Evolutionary conservation across 2,888 invertebrate genomes (phyloP), one percentile per base, ranked within the genome.

Genomic region (Disparrhopalites patrizii): DNA sequence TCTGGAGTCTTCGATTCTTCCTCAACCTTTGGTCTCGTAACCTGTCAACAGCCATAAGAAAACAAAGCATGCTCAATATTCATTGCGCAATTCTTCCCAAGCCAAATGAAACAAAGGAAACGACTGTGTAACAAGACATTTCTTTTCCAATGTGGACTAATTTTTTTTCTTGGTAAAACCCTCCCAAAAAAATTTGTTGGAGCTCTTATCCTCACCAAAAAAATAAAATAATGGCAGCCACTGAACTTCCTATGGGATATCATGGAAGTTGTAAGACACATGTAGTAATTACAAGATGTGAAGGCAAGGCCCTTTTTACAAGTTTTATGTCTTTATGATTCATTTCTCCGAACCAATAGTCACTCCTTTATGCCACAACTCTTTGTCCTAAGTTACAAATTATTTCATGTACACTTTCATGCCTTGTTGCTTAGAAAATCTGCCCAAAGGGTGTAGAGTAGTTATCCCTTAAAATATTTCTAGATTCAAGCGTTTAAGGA

Each of bases 1-100:
- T 62, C 62, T 36, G 62, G 54, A 62, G 62, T 54, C 52, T 27
- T 62, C 28, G 36, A 40, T 38, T 28, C 62, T n/a, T 52, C 54
- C 38, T 54, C 20, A 28, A 47, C 47, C 25, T 47, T 20, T 23
- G 66, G 61, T n/a, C 40, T 47, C 23, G 51, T n/a, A n/a, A n/a
- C 28, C 60, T 61, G 50, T 47, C 33, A 55, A 62, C 60, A 61
- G 38, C 31, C 36, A 64, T 18, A n/a, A n/a, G n/a, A n/a, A 61
- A 61, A 58, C 54, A 63, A 40, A 65, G 36, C 20, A 61, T 31
- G 31, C 20, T 38, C 40, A 58, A 58, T 18, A 47, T 47, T 47
- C 47, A 47, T 40, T 58, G 43, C 58, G 30, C 43, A 58, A 40
- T 38, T 55, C 23, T 25, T 55, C 23, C 20, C 10, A 23, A 23